Conservation (phyloP, 2,113 vertebrate genomes). For the Pitta sordida region DNA sequence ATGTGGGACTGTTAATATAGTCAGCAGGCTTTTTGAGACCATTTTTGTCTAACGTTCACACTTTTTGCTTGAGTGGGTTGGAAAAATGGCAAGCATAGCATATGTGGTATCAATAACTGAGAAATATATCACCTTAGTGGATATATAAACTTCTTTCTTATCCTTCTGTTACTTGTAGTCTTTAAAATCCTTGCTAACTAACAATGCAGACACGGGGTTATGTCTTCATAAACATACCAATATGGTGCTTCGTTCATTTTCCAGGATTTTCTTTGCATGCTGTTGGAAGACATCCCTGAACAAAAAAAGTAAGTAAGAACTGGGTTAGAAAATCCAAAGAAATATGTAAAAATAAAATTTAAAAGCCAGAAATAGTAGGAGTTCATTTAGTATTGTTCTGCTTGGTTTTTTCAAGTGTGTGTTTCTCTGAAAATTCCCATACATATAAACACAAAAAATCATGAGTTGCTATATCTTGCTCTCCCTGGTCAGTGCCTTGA, state of each 20-base stretch:
- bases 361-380: not conserved
- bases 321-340: not conserved
- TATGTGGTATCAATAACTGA: not conserved
- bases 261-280: constrained; percentile 92
- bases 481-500: not conserved
- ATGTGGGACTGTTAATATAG: not conserved
- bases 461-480: not conserved
- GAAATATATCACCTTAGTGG: not conserved
- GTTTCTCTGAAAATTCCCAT: not conserved
- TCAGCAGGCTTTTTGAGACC: not conserved
- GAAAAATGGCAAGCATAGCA: not conserved
- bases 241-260: constrained; percentile 51
- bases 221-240: not conserved
- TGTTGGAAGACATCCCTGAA: constrained; percentile 84
- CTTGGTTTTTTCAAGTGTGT: not conserved
- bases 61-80: not conserved
- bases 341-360: not conserved
- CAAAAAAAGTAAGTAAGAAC: constrained; percentile 78
- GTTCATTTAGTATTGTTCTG: not conserved
- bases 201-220: not conserved
- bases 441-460: not conserved
- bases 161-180: not conserved
- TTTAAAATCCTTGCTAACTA: not conserved
- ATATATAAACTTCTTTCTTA: not conserved
- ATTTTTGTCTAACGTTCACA: not conserved